Conservation (phyloP, 2,113 vertebrate species). For the Ascaphus truei region DNA sequence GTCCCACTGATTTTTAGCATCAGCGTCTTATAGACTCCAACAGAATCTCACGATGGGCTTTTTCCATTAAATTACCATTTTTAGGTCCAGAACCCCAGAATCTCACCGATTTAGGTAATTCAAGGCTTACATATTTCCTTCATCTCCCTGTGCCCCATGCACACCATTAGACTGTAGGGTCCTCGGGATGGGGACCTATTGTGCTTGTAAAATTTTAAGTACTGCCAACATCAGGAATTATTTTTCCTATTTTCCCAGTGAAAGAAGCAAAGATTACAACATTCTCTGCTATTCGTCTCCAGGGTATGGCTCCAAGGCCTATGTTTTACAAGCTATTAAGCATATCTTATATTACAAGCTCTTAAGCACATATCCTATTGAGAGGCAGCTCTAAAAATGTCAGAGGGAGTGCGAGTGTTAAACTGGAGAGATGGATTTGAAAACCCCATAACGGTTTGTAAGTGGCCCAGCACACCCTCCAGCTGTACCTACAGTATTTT, state of each 20-base stretch:
- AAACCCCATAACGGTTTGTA: conserved; percentile 7
- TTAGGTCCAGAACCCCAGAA: too few species aligned
- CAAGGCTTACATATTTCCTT: too few species aligned
- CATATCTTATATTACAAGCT: conserved; percentile 13
- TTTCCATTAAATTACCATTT: too few species aligned
- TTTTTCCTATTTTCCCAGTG: background rate
- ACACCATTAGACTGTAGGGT: background rate
- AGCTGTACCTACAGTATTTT: conserved; percentile 1
- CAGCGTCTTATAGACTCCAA: background rate
- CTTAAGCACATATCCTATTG: conserved; percentile 21
- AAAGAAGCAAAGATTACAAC: background rate
- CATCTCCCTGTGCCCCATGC: background rate
- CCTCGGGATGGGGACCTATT: background rate
- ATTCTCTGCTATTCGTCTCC: background rate
- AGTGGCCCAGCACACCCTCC: background rate
- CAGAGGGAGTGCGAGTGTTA: background rate
- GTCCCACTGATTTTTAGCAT: background rate
- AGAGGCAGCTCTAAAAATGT: conserved; percentile 17
- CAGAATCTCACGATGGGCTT: too few species aligned
- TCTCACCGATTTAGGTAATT: too few species aligned
- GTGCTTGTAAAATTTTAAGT: background rate
- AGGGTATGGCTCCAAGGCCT: background rate
- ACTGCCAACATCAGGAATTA: background rate
- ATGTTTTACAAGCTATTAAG: conserved; percentile 9
- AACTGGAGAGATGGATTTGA: conserved; percentile 16